Evolutionary conservation across 2,888 invertebrate genomes (phyloP).

Genomic region (Agonopterix heracliana): DNA sequence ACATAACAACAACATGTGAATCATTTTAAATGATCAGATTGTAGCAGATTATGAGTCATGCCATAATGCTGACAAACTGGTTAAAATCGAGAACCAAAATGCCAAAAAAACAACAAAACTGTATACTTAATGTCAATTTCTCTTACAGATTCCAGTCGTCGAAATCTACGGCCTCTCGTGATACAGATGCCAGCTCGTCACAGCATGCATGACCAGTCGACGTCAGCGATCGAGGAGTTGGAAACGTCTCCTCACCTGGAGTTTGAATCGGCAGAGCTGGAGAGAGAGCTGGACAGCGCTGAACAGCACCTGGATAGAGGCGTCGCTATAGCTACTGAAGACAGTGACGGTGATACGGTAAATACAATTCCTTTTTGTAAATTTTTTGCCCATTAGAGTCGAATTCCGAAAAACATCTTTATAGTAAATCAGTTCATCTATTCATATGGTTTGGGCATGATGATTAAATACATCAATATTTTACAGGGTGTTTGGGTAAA

Average conservation of each 20-base stretch:
- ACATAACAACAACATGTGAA: too few relatives aligned
- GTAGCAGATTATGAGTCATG: too few relatives aligned
- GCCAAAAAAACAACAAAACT: background rate
- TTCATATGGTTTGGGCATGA: too few relatives aligned
- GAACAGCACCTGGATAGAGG: slow-evolving; percentile 53
- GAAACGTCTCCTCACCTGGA: slow-evolving; percentile 56
- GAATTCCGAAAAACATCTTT: background rate
- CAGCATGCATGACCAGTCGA: slow-evolving; percentile 29
- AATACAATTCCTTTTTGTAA: slow-evolving; percentile 22
- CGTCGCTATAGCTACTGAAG: slow-evolving; percentile 59
- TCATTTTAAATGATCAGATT: too few relatives aligned
- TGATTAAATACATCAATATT: too few relatives aligned
- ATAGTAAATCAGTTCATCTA: too few relatives aligned
- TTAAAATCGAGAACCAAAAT: background rate
- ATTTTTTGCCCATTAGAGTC: background rate
- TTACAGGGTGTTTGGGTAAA: too few relatives aligned
- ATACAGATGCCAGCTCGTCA: slow-evolving; percentile 52
- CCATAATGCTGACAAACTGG: too few relatives aligned
- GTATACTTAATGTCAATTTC: background rate
- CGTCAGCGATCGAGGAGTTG: slow-evolving; percentile 49
- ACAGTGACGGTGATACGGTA: slow-evolving; percentile 66
- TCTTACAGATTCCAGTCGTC: background rate
- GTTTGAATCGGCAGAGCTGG: slow-evolving; percentile 48
- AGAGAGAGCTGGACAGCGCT: slow-evolving; percentile 48
- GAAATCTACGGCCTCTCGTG: slow-evolving; percentile 51